Conservation (phyloP, 1,140 invertebrate genomes). For the Andrena cerasifolii region DNA sequence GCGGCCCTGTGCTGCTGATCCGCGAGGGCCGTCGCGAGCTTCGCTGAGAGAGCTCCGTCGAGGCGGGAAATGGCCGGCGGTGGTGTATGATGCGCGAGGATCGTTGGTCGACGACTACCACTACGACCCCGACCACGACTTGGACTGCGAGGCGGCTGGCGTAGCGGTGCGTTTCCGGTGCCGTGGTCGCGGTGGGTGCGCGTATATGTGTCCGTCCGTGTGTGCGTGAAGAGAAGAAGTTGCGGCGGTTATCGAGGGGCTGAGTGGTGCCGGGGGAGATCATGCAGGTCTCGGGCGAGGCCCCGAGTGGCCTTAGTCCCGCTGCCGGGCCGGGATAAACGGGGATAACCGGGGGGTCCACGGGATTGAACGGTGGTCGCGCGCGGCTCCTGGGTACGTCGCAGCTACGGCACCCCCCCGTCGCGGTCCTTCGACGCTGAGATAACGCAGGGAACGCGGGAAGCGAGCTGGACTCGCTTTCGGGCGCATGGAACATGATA, state of each 20-base stretch:
- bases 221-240: conserved; percentile 13
- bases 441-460: conserved; percentile 61
- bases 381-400: conserved; percentile 25
- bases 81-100: conserved; percentile 41
- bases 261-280: conserved; percentile 43
- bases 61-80: conserved; percentile 32
- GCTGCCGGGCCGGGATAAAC: conserved; percentile 74
- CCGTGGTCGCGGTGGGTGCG: conserved; percentile 32
- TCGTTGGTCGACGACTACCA: background rate
- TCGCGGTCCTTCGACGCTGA: conserved; percentile 37
- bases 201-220: conserved; percentile 58
- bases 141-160: too few species aligned
- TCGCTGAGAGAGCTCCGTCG: too few species aligned
- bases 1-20: background rate
- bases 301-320: conserved; percentile 71
- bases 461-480: conserved; percentile 81
- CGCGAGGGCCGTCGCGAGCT: background rate
- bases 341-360: conserved; percentile 12
- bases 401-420: too few species aligned
- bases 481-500: conserved; percentile 82
- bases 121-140: too few species aligned
- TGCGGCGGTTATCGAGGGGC: background rate
- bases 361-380: conserved; percentile 33
- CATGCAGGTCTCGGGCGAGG: conserved; percentile 76
- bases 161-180: conserved; percentile 18